Evolutionary conservation across 2,888 invertebrate species (phyloP).

Genomic region (Amblyjoppa fuscipennis): DNA sequence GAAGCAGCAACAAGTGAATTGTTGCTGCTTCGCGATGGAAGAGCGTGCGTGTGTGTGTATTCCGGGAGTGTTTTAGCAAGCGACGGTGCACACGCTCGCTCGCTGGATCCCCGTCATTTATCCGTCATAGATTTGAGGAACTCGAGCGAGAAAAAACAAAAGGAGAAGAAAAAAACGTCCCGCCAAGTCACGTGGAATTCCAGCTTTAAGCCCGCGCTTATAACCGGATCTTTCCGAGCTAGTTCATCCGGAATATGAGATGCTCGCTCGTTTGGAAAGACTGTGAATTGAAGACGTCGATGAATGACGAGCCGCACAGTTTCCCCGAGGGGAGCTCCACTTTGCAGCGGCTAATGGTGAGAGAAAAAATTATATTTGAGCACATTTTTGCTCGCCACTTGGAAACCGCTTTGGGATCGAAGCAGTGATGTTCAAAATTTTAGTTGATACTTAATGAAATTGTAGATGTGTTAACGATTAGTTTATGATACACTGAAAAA

Average conservation of each 20-base stretch:
- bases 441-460: neutral
- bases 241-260: neutral
- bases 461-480: too few species aligned
- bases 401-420: neutral
- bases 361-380: neutral
- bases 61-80: neutral
- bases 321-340: neutral
- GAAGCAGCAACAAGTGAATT: conserved; percentile 54
- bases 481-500: too few species aligned
- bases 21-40: conserved; percentile 10
- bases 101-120: neutral
- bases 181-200: conserved; percentile 2
- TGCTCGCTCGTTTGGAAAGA: conserved; percentile 2
- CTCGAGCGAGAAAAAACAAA: neutral
- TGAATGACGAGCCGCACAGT: neutral
- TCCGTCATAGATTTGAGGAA: neutral
- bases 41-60: conserved; percentile 1
- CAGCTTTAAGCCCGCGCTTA: neutral
- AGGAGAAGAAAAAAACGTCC: neutral
- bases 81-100: neutral
- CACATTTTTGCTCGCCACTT: neutral
- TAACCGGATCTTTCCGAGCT: neutral
- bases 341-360: neutral
- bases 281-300: conserved; percentile 1
- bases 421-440: neutral